Conservation (phyloP, 2,888 invertebrate genomes). For the Caradrina clavipalpis region DNA sequence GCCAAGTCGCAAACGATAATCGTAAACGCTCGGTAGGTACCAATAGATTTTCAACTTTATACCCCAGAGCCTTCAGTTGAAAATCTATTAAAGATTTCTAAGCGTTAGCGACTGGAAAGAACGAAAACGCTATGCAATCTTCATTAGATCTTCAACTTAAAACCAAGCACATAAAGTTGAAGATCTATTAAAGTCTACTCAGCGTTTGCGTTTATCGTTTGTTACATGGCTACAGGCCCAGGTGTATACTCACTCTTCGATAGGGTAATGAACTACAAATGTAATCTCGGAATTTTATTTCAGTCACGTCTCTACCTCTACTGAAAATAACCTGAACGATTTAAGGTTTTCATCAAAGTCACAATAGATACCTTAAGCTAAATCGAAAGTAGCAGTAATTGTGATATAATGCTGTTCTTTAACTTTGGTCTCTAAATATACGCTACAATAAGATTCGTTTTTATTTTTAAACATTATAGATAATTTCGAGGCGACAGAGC, state of each 20-base stretch:
- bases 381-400: background rate
- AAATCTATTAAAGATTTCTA: too few relatives aligned
- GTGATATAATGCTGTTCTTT: background rate
- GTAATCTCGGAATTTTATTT: conserved; percentile 14
- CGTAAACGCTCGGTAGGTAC: too few relatives aligned
- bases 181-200: too few relatives aligned
- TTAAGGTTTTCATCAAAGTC: conserved; percentile 29
- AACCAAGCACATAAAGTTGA: too few relatives aligned
- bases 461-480: background rate
- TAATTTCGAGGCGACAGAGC: background rate
- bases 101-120: too few relatives aligned
- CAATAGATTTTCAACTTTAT: too few relatives aligned
- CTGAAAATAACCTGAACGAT: conserved; percentile 12
- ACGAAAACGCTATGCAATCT: too few relatives aligned
- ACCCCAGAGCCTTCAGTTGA: too few relatives aligned
- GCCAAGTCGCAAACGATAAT: too few relatives aligned
- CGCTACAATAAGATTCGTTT: background rate
- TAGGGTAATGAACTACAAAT: background rate
- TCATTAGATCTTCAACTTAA: too few relatives aligned
- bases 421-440: conserved; percentile 12
- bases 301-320: conserved; percentile 8
- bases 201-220: too few relatives aligned
- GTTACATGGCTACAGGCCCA: too few relatives aligned
- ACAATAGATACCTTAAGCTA: background rate
- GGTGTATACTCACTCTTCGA: background rate